Evolutionary conservation across 2,797 vertebrate species (phyloP).

Genomic region (Acrocephalus scirpaceus): DNA sequence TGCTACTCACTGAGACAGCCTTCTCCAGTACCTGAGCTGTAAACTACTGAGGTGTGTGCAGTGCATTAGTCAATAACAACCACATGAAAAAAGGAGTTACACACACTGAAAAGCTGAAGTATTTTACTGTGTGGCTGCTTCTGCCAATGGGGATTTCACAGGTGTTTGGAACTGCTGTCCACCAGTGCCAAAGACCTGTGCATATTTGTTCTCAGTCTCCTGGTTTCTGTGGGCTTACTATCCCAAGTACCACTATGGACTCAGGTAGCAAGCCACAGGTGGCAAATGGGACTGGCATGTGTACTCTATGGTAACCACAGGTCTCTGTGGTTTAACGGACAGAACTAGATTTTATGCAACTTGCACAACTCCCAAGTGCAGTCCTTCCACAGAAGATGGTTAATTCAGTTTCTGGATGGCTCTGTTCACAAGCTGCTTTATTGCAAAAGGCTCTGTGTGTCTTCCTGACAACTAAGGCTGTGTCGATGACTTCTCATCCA

Average conservation of each 20-base stretch:
- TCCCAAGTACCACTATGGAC: background rate
- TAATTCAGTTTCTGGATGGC: background rate
- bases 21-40: background rate
- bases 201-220: background rate
- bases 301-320: fast-evolving
- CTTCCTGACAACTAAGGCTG: background rate
- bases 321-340: background rate
- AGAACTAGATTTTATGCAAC: background rate
- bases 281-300: background rate
- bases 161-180: background rate
- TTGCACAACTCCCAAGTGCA: background rate
- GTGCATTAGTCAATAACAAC: background rate
- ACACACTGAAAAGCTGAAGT: fast-evolving
- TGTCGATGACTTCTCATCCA: background rate
- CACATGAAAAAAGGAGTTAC: background rate
- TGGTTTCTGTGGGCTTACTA: background rate
- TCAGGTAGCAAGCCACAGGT: background rate
- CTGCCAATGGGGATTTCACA: background rate
- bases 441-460: background rate
- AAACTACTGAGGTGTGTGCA: fast-evolving
- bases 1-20: background rate
- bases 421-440: background rate
- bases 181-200: background rate
- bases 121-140: background rate
- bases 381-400: background rate